Conservation (phyloP, 2,888 invertebrate genomes). For the Andrena praecox region DNA sequence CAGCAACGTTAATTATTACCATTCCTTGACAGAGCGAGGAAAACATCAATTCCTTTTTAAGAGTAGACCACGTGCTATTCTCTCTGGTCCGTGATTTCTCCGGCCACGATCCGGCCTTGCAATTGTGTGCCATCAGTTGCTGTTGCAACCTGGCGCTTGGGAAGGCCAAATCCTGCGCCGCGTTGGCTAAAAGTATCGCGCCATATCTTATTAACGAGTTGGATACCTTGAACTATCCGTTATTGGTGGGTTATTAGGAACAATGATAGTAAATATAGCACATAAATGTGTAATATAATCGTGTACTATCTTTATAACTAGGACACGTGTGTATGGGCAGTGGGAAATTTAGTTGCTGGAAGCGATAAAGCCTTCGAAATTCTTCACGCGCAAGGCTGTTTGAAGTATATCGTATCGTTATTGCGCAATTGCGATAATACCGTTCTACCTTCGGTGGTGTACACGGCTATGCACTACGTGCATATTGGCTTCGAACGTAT, state of each 20-base stretch:
- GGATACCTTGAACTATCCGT: conserved; percentile 79
- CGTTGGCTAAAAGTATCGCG: conserved; percentile 85
- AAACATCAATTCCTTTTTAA: conserved; percentile 82
- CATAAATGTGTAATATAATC: neutral
- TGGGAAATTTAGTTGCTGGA: conserved; percentile 81
- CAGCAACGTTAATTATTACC: conserved; percentile 80
- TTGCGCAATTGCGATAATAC: conserved; percentile 70
- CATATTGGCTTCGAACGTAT: conserved; percentile 71
- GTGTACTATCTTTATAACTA: conserved; percentile 53
- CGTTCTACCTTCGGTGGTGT: conserved; percentile 76
- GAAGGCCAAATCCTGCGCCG: conserved; percentile 83
- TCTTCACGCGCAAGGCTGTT: conserved; percentile 80
- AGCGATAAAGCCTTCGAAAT: conserved; percentile 76
- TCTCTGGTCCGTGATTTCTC: conserved; percentile 86
- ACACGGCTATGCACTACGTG: conserved; percentile 78
- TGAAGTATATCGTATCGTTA: conserved; percentile 74
- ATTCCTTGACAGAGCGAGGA: conserved; percentile 83
- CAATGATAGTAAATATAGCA: neutral
- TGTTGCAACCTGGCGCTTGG: conserved; percentile 87
- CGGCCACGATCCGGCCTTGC: conserved; percentile 85
- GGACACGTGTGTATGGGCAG: conserved; percentile 82
- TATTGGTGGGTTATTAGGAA: conserved; percentile 71
- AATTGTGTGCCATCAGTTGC: conserved; percentile 86
- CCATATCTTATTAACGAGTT: conserved; percentile 85
- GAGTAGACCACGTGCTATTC: conserved; percentile 84